Evolutionary conservation across 1,140 invertebrate species (phyloP).

Genomic region (Microvelia longipes): DNA sequence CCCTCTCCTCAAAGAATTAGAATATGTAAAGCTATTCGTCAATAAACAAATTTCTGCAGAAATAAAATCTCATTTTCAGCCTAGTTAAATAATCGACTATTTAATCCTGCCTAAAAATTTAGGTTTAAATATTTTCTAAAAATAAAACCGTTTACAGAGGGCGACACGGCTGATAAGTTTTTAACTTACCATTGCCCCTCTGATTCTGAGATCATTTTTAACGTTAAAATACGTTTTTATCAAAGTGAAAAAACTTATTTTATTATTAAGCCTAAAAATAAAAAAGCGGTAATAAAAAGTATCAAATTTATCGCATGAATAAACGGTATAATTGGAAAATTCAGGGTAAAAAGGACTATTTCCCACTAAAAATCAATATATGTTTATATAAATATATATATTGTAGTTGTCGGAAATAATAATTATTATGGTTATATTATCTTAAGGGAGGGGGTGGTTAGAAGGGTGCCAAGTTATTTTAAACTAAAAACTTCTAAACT

Average conservation of each 20-base stretch:
- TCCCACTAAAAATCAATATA: no score
- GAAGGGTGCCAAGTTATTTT: neutral
- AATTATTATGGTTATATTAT: neutral
- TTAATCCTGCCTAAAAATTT: neutral
- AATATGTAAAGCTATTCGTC: no score
- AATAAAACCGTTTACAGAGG: neutral
- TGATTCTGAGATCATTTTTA: no score
- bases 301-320: neutral
- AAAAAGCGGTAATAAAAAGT: neutral
- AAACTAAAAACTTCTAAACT: neutral
- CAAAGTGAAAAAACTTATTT: neutral
- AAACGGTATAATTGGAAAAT: neutral
- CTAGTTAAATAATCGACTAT: neutral
- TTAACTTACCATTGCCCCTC: neutral
- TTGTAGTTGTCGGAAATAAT: neutral
- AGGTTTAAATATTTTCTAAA: neutral
- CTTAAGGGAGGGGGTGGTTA: neutral
- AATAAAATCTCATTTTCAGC: neutral
- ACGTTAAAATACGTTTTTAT: neutral
- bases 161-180: neutral
- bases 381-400: no score
- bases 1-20: no score
- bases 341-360: neutral
- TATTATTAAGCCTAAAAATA: neutral
- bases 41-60: neutral